Base-by-base conservation (phyloP, 2,888 invertebrate genomes). In the Orgyia antiqua region DNA sequence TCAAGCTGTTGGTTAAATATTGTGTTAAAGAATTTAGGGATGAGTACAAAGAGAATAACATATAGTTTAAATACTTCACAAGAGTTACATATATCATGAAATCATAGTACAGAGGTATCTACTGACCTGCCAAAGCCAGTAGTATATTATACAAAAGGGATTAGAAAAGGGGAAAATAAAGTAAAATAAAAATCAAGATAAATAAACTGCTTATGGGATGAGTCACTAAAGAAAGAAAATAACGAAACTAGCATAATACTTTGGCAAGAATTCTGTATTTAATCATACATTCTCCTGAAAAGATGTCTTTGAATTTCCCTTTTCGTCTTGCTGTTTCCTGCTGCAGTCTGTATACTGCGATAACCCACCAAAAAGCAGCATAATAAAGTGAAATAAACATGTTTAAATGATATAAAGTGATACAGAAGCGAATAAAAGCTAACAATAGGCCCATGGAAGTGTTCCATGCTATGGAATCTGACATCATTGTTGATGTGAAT, bases 251-350 rank as follows among this genome's bases (percentile, higher is more conserved):
- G 83, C 83, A 69, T 57, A 71, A 73, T 79, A 83, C 77, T 69
- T 71, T 73, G 70, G 69, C 72, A 79, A 75, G 60, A 77, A 77
- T 71, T 78, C 67, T 72, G 72, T 64, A 68, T 65, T 59, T 87
- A 89, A 90, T 89, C 90, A 92, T 92, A 88, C 93, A 92, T 89
- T 93, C 93, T 79, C 93, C 90, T 76, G 93, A 91, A 89, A 93
- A 93, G 88, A 93, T 92, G 89, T 93, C 93, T 90, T 93, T 93
- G 87, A 94, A 90, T 90, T 93, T 93, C 84, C 91, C 91, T 88
- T 92, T 92, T 89, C 92, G 92, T 89, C 92, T 92, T 78, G 90
- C 90, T 72, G 88, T 87, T 86, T 92, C 92, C 86, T 92, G 92
- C 83, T 91, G 92, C 87, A 90, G 89, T 87, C 92, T 91, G 89